Evolutionary conservation across 2,888 invertebrate species (phyloP), one percentile per base, ranked within the genome.

Genomic region (Drosophila prostipennis): DNA sequence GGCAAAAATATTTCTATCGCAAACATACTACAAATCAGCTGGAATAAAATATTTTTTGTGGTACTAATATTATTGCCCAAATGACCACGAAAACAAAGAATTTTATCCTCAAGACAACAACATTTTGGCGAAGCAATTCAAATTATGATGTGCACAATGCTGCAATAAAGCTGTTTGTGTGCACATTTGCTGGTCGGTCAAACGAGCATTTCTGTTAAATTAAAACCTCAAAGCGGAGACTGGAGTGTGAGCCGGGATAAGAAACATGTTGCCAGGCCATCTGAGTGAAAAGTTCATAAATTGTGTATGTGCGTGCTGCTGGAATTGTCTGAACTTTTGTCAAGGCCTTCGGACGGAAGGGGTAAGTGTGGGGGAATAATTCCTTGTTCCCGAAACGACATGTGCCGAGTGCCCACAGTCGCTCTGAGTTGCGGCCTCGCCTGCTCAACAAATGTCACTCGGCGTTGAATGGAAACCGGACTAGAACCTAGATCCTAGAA

Each of bases 271-370:
- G 72, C 42, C 53, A 39, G 53, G 10, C 36, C 46, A 26, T 36
- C 19, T 51, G 49, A 59, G 70, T 51, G 29, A 52, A 70, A 76
- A 78, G 64, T 77, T 76, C 60, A 67, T 75, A 78, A 78, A 61
- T 58, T 78, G 49, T 57, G 63, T 72, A 46, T 60, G 49, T 73
- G 67, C 63, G 56, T 73, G 74, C 60, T 74, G 60, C 43, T 60
- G 19, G 63, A 73, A 52, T 63, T 61, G 45, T 52, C 36, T 10
- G 45, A 78, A 84, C 55, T 70, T 76, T 68, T 79, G 61, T 55
- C 74, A 68, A 51, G 58, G 53, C 49, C 29, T 19, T 40, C 32
- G 3, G 34, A 32, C 37, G 23, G 26, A 14, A 14, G 29, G 19
- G n/a, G n/a, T n/a, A n/a, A n/a, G n/a, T n/a, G n/a, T n/a, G n/a